Conservation (phyloP, 23 tunicate genomes). For the Diplosoma virens region DNA sequence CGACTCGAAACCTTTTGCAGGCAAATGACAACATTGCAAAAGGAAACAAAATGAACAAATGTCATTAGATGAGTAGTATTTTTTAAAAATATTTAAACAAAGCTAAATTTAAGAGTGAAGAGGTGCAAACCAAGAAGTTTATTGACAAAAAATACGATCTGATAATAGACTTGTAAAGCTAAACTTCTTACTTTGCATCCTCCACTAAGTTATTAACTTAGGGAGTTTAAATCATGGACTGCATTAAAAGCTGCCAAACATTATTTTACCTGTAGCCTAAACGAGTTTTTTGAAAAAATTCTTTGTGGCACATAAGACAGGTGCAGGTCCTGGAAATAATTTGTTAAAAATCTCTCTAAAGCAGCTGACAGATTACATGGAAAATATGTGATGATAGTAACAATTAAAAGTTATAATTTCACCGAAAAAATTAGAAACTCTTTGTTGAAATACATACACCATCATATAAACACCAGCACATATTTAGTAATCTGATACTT, state of each 20-base stretch:
- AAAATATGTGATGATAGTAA: too few relatives aligned
- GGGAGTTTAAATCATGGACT: conserved; percentile 33
- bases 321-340: conserved; percentile 27
- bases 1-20: conserved; percentile 48
- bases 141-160: too few relatives aligned
- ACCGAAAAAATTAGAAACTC: neutral
- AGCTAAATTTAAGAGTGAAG: neutral
- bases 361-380: too few relatives aligned
- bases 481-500: neutral
- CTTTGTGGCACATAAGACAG: conserved; percentile 28
- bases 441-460: neutral
- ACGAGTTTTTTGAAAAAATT: too few relatives aligned
- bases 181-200: neutral
- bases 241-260: neutral
- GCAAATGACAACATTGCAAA: conserved; percentile 31
- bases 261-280: neutral
- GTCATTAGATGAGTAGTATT: conserved; percentile 20
- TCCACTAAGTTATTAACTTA: neutral
- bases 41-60: conserved; percentile 42
- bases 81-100: neutral
- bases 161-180: too few relatives aligned
- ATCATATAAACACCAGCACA: neutral
- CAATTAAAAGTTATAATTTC: too few relatives aligned
- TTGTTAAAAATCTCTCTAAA: too few relatives aligned
- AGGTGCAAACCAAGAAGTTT: neutral